Base-by-base conservation (phyloP, 2,797 vertebrate species). In the Neosilurus mollespiculum region DNA sequence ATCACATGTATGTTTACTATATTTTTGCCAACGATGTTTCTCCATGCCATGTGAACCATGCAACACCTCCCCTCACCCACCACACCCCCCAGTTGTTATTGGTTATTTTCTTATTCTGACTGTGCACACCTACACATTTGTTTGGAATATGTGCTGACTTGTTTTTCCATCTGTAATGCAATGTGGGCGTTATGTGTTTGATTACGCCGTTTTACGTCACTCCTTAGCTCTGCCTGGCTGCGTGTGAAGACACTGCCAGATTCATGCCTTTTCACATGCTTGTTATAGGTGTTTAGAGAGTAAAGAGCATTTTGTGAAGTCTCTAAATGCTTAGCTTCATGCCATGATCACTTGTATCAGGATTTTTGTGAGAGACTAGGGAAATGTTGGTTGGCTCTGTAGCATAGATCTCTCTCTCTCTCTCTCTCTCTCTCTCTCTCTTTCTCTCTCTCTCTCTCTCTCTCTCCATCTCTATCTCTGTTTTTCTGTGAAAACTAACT, bases 181-280 rank as follows among this genome's bases (percentile, higher is more conserved):
- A 61, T 71, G 56, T 66, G 30, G 62, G 65, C 59, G 82, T 62
- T 24, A 18, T 24, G 75, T 78, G 73, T 77, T 43, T 71, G 54
- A 71, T 81, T 81, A 81, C 22, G 37, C 58, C 80, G 67, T 77
- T 67, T 64, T 51, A 37, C 43, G 12, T 69, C 82, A 71, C 34
- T 72, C 37, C n/a, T 9, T 34, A 61, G 34, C 67, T 62, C 67
- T 70, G 56, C 12, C 67, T 59, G 66, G 37, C 76, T 71, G 37
- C 10, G 4, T 70, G 51, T 24, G 64, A 37, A n/a, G 56, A 71
- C n/a, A 10, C 4, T 61, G 30, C 34, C 53, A 37, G 66, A 70
- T 81, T 80, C n/a, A 67, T 59, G 24, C 51, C 37, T 69, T 51
- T 64, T 53, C 34, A 20, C 34, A 54, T 67, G 26, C 14, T 34